phyloP scores from a whole-genome alignment of 2,888 invertebrate species.

The Eledona agricola region DNA sequence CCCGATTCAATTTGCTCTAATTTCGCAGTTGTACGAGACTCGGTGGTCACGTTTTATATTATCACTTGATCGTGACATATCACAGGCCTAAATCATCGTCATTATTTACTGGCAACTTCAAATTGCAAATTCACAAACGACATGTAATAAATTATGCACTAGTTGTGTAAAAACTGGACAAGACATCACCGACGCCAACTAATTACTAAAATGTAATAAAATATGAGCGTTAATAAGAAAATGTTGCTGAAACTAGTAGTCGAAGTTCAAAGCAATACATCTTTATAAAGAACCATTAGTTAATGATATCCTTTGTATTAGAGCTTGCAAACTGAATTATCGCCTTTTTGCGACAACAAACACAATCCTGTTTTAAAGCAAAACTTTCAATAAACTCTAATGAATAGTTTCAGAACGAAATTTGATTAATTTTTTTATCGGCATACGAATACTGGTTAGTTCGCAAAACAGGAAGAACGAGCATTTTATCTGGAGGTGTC shows the following conservation, averaged over 20 bases:
- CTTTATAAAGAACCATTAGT: slow-evolving; percentile 3
- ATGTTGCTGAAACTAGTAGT: background rate
- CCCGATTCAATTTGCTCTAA: slow-evolving; percentile 8
- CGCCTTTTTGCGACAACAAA: slow-evolving; percentile 4
- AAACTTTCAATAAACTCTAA: too few relatives aligned
- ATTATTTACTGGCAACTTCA: slow-evolving; percentile 23
- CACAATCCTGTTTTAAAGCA: slow-evolving; percentile 14
- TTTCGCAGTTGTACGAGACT: slow-evolving; percentile 8
- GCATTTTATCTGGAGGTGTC: too few relatives aligned
- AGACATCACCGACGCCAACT: too few relatives aligned
- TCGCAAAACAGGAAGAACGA: too few relatives aligned
- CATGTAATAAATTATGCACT: slow-evolving; percentile 22
- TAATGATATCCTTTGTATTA: slow-evolving; percentile 5
- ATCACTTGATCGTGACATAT: slow-evolving; percentile 24
- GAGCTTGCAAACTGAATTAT: slow-evolving; percentile 3
- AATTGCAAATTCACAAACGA: slow-evolving; percentile 27
- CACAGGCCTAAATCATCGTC: slow-evolving; percentile 24
- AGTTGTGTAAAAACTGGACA: too few relatives aligned
- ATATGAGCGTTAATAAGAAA: background rate
- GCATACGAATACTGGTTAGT: too few relatives aligned
- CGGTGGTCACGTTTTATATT: slow-evolving; percentile 19
- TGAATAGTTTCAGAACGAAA: too few relatives aligned
- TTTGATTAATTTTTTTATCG: too few relatives aligned
- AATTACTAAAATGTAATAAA: too few relatives aligned
- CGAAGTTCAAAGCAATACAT: slow-evolving; percentile 1